These are phyloP conservation scores for Torymus aiolomorphi DNA, from an alignment of 2,888 invertebrate genomes.

Conservation along the genomic window DNA sequence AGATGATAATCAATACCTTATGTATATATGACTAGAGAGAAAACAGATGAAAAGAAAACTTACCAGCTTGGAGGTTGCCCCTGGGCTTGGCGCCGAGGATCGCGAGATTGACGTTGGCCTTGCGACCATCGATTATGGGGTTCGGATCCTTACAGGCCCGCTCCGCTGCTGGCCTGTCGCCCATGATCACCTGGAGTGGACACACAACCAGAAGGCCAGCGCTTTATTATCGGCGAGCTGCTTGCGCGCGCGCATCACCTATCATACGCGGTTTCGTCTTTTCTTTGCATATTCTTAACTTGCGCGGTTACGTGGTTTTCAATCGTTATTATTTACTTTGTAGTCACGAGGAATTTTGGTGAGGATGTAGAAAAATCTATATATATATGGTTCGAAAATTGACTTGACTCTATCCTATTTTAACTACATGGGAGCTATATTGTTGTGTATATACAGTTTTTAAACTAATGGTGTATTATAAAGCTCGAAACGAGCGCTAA, in stretches of 20 bases:
- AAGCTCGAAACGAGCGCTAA: too few relatives aligned
- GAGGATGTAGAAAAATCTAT: too few relatives aligned
- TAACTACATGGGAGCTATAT: too few relatives aligned
- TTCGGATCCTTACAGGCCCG: conserved; percentile 98
- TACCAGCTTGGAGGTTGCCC: conserved; percentile 89
- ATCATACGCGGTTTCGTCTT: background rate
- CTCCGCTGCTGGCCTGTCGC: conserved; percentile 94
- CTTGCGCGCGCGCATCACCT: background rate
- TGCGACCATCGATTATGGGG: conserved; percentile 98
- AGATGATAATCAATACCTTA: background rate
- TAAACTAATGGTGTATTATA: too few relatives aligned
- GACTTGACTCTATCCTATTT: too few relatives aligned
- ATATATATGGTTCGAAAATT: too few relatives aligned
- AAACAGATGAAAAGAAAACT: conserved; percentile 69
- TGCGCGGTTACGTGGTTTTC: too few relatives aligned
- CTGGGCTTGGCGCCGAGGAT: conserved; percentile 97
- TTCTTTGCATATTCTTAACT: background rate
- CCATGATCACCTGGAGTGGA: conserved; percentile 94
- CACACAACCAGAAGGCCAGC: conserved; percentile 66
- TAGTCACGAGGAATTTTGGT: too few relatives aligned
- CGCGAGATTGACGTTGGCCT: conserved; percentile 98
- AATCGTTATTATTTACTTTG: too few relatives aligned
- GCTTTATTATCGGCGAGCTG: conserved; percentile 57
- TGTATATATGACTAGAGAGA: too few relatives aligned
- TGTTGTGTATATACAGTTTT: too few relatives aligned